Base-by-base conservation (phyloP, 2,888 invertebrate species). In the Rhamnusium bicolor region DNA sequence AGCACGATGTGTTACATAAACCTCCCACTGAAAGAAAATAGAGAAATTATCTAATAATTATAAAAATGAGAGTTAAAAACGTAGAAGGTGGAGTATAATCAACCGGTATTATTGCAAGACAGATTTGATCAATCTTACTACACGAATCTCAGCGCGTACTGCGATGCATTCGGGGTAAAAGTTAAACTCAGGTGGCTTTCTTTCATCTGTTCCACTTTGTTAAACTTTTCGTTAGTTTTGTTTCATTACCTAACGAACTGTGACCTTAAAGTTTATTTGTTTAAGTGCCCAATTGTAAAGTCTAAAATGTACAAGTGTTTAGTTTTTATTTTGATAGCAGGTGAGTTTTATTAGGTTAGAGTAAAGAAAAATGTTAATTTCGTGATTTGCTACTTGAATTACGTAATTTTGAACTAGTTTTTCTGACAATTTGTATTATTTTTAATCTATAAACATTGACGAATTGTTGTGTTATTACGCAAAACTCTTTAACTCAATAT, bases 141-240 rank as follows among this genome's bases (percentile, higher is more conserved):
- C 7, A 19, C 19, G 24, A 27, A 61, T n/a, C 61, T 24, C 19
- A 21, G 27, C 51, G 53, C 29, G 8, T 18, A 21, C 21, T 61
- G 18, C 40, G 65, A 65, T 65, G 65, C 51, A 65, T 27, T 65
- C 51, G 24, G 65, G 65, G 53, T 65, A 53, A 53, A 32, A 53
- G 65, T 29, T 49, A 16, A 8, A 10, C 16, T 24, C 49, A 46
- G 19, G 8, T 63, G 12, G 63, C 24, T 29, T 63, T 49, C 51
- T 63, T 63, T 10, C 7, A 16, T 16, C 24, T 18, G 27, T 24
- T 27, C 51, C 65, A 51, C 24, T 12, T 18, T 18, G 18, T 18
- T 14, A 21, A 29, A 12, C 54, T 56, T 53, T 53, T 54, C 53
- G 47, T 6, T 14, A 8, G 10, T 63, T 24, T n/a, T 62, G 29